These are phyloP conservation scores for Stenchaetothrips biformis DNA, from an alignment of 2,888 invertebrate species.

Conservation along the genomic window DNA sequence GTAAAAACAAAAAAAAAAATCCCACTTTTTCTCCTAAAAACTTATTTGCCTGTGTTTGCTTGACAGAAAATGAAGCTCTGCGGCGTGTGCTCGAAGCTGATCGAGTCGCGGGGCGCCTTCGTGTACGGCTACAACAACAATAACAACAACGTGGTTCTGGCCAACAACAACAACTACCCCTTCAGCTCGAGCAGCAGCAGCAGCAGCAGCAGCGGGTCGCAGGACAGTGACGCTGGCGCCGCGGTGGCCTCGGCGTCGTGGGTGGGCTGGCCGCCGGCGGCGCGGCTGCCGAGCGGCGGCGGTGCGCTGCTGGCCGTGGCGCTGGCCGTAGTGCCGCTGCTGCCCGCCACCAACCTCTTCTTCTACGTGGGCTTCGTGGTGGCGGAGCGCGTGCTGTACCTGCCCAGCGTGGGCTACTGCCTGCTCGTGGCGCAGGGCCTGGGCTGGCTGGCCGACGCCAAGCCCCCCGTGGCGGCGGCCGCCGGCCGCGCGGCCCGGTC, in stretches of 20 bases:
- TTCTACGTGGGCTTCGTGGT: conserved; percentile 98
- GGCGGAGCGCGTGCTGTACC: conserved; percentile 91
- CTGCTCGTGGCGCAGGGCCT: conserved; percentile 75
- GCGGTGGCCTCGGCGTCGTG: background rate
- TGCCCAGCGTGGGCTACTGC: conserved; percentile 94
- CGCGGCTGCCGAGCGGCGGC: conserved; percentile 43
- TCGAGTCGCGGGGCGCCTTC: background rate
- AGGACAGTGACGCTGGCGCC: background rate
- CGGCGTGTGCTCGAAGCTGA: conserved; percentile 10
- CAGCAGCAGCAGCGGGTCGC: background rate
- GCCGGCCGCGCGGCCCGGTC: conserved; percentile 37
- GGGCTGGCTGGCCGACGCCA: conserved; percentile 43
- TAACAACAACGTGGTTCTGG: background rate
- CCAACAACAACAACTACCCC: background rate
- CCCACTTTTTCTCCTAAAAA: too few relatives aligned
- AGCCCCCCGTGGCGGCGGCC: conserved; percentile 27
- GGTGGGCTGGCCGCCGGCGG: background rate
- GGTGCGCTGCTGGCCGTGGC: conserved; percentile 58
- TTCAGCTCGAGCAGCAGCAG: background rate
- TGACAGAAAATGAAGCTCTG: background rate
- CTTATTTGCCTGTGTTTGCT: background rate
- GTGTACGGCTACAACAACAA: conserved; percentile 4
- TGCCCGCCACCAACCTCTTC: conserved; percentile 92
- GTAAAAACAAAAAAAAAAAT: background rate
- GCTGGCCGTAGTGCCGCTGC: conserved; percentile 83